phyloP scores from a whole-genome alignment of 2,113 vertebrate genomes.

The Rhipidura dahli region DNA sequence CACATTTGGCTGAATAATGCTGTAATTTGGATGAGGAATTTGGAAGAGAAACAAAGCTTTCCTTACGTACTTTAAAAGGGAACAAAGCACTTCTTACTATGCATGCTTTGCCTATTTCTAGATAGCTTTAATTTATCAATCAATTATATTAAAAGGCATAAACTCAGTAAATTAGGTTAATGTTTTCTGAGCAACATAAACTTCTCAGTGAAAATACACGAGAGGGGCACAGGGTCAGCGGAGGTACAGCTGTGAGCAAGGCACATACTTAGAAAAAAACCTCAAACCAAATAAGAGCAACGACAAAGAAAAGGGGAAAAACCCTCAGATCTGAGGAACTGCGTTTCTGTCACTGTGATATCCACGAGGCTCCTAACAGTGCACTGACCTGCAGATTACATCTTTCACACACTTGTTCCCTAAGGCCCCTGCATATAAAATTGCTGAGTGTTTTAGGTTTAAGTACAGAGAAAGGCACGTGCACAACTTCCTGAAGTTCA shows the following conservation, averaged over 20 bases:
- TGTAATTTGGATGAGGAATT: background rate
- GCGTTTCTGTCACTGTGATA: background rate
- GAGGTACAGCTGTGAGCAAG: background rate
- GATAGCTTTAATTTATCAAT: background rate
- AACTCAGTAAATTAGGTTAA: background rate
- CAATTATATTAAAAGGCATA: background rate
- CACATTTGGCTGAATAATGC: background rate
- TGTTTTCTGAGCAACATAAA: background rate
- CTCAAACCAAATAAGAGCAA: background rate
- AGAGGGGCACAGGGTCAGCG: too few relatives aligned
- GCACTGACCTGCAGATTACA: rapidly evolving
- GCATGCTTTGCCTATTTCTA: background rate
- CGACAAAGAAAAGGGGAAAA: background rate
- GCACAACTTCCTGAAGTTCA: background rate
- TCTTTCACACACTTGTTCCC: background rate
- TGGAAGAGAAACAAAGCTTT: background rate
- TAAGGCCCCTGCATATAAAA: background rate
- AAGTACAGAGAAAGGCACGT: background rate
- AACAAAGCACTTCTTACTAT: background rate
- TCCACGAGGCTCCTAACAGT: background rate
- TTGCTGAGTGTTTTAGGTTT: background rate
- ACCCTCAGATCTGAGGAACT: background rate
- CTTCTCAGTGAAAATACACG: background rate
- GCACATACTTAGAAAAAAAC: background rate
- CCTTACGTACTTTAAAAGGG: background rate